Evolutionary conservation across 2,113 vertebrate species (phyloP).

Genomic region (Hyperoodon ampullatus): DNA sequence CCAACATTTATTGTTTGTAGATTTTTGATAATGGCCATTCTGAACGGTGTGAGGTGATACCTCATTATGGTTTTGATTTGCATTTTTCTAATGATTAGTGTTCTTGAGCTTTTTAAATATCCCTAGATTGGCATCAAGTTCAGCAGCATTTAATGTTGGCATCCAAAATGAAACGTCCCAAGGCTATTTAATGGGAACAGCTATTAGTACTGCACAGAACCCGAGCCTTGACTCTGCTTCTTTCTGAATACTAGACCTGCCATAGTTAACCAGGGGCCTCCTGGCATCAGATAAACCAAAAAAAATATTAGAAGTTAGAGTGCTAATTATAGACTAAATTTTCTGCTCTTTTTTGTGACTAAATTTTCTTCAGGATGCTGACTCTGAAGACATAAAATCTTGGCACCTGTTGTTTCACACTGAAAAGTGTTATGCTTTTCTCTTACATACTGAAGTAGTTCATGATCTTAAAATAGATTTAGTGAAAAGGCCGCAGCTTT

Average conservation of each 20-base stretch:
- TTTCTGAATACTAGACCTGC: background rate
- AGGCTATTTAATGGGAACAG: background rate
- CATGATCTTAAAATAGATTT: conserved; percentile 55
- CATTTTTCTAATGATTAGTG: too few species aligned
- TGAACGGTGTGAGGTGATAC: too few species aligned
- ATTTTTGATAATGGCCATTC: too few species aligned
- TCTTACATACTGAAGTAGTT: background rate
- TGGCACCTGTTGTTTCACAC: background rate
- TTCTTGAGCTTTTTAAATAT: background rate
- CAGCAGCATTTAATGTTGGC: background rate
- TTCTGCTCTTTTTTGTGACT: background rate
- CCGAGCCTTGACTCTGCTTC: background rate
- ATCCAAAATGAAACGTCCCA: background rate
- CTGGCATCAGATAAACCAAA: background rate
- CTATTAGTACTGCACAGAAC: background rate
- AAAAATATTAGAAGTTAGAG: background rate
- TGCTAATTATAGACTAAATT: background rate
- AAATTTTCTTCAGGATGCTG: background rate
- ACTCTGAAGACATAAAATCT: conserved; percentile 8
- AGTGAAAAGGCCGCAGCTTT: background rate
- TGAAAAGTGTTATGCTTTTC: conserved; percentile 17
- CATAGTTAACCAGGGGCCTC: background rate
- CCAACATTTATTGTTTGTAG: too few species aligned
- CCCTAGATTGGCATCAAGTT: background rate
- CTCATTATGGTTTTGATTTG: too few species aligned